These are phyloP conservation scores for Ophion ventricosus DNA, from an alignment of 2,888 invertebrate genomes.

Conservation along the genomic window DNA sequence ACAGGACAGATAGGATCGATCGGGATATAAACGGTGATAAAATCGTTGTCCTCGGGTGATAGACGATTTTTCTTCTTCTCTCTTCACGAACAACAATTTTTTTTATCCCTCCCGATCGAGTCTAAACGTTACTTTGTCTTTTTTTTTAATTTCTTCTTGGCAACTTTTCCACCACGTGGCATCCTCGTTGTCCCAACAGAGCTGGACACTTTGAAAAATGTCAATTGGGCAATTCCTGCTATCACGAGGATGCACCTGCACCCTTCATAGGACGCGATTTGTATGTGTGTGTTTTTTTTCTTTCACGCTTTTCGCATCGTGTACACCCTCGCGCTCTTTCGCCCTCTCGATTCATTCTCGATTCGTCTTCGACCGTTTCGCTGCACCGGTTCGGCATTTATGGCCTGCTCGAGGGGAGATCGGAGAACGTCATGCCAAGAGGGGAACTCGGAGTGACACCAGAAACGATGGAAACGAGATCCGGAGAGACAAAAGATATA, in stretches of 20 bases:
- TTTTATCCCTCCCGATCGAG: too few species aligned
- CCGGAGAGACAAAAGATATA: conserved; percentile 6
- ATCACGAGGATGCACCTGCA: conserved; percentile 56
- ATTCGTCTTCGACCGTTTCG: background rate
- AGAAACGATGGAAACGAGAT: conserved; percentile 54
- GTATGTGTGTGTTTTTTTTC: too few species aligned
- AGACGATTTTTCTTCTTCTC: conserved; percentile 16
- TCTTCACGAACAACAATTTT: too few species aligned
- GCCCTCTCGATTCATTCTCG: conserved; percentile 20
- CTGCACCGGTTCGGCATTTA: conserved; percentile 47
- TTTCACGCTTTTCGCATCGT: conserved; percentile 34
- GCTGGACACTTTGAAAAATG: background rate
- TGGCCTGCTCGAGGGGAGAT: conserved; percentile 30
- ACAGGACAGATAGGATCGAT: conserved; percentile 51
- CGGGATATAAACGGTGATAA: conserved; percentile 45
- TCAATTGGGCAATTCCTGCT: conserved; percentile 7
- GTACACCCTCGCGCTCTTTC: conserved; percentile 38
- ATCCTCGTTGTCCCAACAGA: background rate
- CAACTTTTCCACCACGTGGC: too few species aligned
- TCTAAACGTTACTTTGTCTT: too few species aligned
- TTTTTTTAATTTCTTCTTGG: too few species aligned
- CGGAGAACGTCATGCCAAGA: conserved; percentile 17
- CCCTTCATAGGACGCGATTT: conserved; percentile 32
- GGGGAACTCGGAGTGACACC: conserved; percentile 33
- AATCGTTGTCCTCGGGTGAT: conserved; percentile 36